These are phyloP conservation scores for Plagodis dolabraria DNA, from an alignment of 2,888 invertebrate genomes.

Conservation along the genomic window DNA sequence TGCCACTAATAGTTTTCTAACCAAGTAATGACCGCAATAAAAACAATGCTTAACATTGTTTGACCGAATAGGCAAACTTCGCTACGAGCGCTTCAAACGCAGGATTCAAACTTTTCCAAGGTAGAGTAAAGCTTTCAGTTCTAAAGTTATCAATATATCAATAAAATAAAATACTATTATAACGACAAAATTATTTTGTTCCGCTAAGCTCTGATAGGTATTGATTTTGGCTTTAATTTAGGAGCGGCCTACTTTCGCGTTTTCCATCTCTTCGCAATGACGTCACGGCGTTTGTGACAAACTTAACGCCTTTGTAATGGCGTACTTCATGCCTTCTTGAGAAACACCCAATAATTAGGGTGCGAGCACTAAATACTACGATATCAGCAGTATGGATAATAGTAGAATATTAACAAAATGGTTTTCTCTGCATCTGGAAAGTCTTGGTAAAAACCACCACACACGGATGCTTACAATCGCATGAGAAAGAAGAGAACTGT, in stretches of 20 bases:
- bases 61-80: too few relatives aligned
- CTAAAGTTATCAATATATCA: not conserved
- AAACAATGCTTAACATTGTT: too few relatives aligned
- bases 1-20: too few relatives aligned
- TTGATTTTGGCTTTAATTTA: slow-evolving; percentile 9
- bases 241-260: slow-evolving; percentile 1
- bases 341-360: slow-evolving; percentile 17
- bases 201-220: slow-evolving; percentile 1
- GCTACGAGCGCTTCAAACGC: too few relatives aligned
- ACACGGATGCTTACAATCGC: too few relatives aligned
- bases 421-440: too few relatives aligned
- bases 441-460: too few relatives aligned
- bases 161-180: slow-evolving; percentile 8
- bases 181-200: slow-evolving; percentile 3
- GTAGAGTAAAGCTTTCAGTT: not conserved
- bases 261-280: slow-evolving; percentile 7
- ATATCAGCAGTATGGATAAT: slow-evolving; percentile 1
- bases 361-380: slow-evolving; percentile 5
- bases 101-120: not conserved
- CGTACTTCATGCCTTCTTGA: slow-evolving; percentile 9
- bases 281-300: slow-evolving; percentile 15
- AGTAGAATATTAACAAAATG: too few relatives aligned
- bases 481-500: too few relatives aligned
- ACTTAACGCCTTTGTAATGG: slow-evolving; percentile 16
- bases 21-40: too few relatives aligned